phyloP scores from a whole-genome alignment of 2,888 invertebrate species.

The Spodoptera picta region DNA sequence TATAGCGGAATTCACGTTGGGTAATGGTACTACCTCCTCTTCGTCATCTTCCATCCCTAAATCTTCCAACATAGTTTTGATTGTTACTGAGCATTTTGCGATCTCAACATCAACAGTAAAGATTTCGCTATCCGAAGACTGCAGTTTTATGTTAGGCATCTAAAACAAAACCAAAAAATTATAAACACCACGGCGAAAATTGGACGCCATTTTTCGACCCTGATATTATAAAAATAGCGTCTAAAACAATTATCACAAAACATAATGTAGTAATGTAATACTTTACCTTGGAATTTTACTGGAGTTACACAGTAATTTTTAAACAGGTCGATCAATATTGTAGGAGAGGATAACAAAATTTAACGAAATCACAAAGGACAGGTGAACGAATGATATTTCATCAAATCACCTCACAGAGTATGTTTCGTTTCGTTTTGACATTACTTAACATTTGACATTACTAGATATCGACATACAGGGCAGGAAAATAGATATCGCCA shows the following conservation, averaged over 20 bases:
- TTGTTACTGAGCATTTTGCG: slow-evolving; percentile 98
- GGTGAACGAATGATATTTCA: slow-evolving; percentile 36
- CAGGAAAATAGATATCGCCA: too few species aligned
- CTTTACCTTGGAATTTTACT: slow-evolving; percentile 36
- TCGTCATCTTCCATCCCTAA: slow-evolving; percentile 97
- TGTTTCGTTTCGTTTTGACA: slow-evolving; percentile 8
- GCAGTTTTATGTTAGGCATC: slow-evolving; percentile 98
- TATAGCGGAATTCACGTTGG: slow-evolving; percentile 99
- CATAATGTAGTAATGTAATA: not conserved
- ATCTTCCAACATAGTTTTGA: slow-evolving; percentile 99
- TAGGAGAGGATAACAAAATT: slow-evolving; percentile 20
- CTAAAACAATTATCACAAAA: slow-evolving; percentile 9
- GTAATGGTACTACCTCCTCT: slow-evolving; percentile 98
- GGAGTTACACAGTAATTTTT: slow-evolving; percentile 10
- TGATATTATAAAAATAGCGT: slow-evolving; percentile 49
- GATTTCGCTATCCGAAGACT: slow-evolving; percentile 98
- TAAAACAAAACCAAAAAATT: slow-evolving; percentile 69
- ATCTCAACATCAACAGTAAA: slow-evolving; percentile 99
- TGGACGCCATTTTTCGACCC: slow-evolving; percentile 56
- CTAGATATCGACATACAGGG: not conserved
- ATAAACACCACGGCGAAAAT: slow-evolving; percentile 36
- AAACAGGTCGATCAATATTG: slow-evolving; percentile 36
- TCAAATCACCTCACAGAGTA: slow-evolving; percentile 28
- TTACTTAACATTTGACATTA: not conserved
- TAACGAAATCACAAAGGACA: slow-evolving; percentile 32